phyloP scores from a whole-genome alignment of 2,797 vertebrate genomes.

The Hemibagrus guttatus region DNA sequence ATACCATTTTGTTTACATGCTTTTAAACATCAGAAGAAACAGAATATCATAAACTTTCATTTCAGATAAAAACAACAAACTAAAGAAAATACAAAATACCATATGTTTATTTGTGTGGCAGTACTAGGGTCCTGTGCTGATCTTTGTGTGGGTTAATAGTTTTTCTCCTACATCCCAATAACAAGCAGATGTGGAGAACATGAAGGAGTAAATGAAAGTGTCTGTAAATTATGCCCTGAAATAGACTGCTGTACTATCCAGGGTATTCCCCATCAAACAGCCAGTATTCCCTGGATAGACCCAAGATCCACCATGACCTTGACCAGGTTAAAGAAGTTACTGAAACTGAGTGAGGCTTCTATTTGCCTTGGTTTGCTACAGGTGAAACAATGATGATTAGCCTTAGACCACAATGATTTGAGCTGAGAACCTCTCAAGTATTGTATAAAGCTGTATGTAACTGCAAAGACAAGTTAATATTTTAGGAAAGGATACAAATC shows the following conservation, averaged over 20 bases:
- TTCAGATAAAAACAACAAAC: neutral
- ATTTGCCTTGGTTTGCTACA: neutral
- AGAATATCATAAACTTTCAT: neutral
- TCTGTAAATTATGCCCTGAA: neutral
- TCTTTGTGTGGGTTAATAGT: neutral
- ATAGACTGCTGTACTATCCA: neutral
- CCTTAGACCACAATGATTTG: neutral
- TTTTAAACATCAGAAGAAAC: neutral
- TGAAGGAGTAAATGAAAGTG: neutral
- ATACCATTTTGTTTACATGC: neutral
- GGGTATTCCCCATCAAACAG: neutral
- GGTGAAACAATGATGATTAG: neutral
- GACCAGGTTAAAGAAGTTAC: neutral
- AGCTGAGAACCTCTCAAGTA: neutral
- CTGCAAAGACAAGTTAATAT: neutral
- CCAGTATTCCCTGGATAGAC: neutral
- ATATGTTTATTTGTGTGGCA: neutral
- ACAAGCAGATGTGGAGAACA: neutral
- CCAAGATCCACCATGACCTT: neutral
- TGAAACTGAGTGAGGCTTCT: neutral
- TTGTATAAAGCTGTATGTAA: neutral
- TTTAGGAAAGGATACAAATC: neutral
- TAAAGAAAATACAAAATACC: neutral
- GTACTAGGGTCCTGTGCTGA: neutral
- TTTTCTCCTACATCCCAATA: neutral